These are phyloP conservation scores for Branchinecta sandiegonensis DNA, from an alignment of 2,888 invertebrate species.

Conservation along the genomic window DNA sequence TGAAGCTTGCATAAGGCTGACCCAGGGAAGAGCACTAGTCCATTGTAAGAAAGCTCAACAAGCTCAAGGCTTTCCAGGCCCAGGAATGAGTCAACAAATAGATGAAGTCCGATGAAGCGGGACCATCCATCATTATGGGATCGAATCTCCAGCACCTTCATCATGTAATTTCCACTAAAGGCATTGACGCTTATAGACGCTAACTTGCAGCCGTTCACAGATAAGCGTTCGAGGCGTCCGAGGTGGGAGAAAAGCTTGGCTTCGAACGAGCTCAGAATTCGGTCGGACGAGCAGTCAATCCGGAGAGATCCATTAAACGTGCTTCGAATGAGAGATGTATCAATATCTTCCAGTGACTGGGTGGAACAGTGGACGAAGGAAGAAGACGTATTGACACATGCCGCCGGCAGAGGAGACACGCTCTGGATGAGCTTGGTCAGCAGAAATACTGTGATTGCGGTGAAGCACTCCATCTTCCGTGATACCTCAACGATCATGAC, in stretches of 20 bases:
- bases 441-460: too few relatives aligned
- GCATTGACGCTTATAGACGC: conserved; percentile 55
- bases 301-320: conserved; percentile 2
- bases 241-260: conserved; percentile 57
- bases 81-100: conserved; percentile 54
- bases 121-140: conserved; percentile 68
- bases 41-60: conserved; percentile 66
- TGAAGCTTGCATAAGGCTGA: conserved; percentile 50
- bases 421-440: too few relatives aligned
- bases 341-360: neutral
- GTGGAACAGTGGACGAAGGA: too few relatives aligned
- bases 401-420: too few relatives aligned
- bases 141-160: conserved; percentile 50
- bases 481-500: too few relatives aligned
- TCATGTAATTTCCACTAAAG: conserved; percentile 49
- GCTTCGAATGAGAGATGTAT: conserved; percentile 3
- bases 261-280: conserved; percentile 45
- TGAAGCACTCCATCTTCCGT: too few relatives aligned
- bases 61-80: conserved; percentile 62
- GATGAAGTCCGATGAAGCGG: conserved; percentile 59
- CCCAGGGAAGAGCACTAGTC: conserved; percentile 61
- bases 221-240: conserved; percentile 49
- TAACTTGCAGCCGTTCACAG: conserved; percentile 61
- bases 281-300: conserved; percentile 8
- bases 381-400: too few relatives aligned